Conservation (phyloP, 2,888 invertebrate species). For the Frankliniella fusca region DNA sequence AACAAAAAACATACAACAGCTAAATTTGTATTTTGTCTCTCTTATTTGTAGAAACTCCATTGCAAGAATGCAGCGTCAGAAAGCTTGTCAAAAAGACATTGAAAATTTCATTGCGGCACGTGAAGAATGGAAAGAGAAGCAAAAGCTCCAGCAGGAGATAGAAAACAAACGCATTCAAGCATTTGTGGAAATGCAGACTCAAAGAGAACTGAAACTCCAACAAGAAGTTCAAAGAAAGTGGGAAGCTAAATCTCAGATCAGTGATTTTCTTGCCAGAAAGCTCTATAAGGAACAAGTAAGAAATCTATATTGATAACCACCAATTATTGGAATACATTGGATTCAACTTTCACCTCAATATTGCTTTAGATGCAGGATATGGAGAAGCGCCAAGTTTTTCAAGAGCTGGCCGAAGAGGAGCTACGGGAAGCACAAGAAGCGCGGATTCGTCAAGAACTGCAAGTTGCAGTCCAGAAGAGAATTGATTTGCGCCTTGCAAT, state of each 20-base stretch:
- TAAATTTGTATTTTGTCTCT: not conserved
- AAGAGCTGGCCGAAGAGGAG: slow-evolving; percentile 4
- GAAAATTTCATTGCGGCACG: not conserved
- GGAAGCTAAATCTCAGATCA: slow-evolving; percentile 1
- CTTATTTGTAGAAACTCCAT: not conserved
- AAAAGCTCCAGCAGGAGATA: not conserved
- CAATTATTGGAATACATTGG: no score
- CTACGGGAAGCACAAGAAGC: slow-evolving; percentile 12
- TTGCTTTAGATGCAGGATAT: not conserved
- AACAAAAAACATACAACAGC: not conserved
- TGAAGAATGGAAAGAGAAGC: not conserved
- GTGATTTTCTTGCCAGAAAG: not conserved
- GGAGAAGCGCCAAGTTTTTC: not conserved
- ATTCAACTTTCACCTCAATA: not conserved
- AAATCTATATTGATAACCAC: not conserved
- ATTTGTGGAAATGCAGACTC: slow-evolving; percentile 18
- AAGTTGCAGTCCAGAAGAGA: not conserved
- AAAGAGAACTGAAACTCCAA: slow-evolving; percentile 3
- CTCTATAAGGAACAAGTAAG: slow-evolving; percentile 1
- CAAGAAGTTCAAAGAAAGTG: slow-evolving; percentile 12
- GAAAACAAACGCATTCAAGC: not conserved
- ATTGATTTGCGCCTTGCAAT: slow-evolving; percentile 1
- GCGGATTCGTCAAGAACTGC: not conserved
- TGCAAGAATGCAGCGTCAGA: not conserved
- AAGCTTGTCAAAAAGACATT: slow-evolving; percentile 9